Evolutionary conservation across 2,888 invertebrate species (phyloP), one percentile per base, ranked within the genome.

Genomic region (Asteroscopus sphinx): DNA sequence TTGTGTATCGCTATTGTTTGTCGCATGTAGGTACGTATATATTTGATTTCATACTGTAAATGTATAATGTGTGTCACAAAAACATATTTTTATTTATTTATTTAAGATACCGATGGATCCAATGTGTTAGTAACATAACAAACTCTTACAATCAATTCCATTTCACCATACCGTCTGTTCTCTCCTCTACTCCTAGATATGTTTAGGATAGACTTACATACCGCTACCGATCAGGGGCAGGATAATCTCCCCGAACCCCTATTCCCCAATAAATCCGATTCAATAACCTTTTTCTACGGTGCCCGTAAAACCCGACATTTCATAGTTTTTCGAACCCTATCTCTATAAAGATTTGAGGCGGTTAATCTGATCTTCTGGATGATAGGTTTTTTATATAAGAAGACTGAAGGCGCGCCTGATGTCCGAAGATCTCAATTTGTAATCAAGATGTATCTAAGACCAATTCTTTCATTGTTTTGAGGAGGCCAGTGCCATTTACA

Each of bases 281-380:
- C 79, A 79, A 80, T 80, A 77, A 80, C 72, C 71, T 74, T 76
- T n/a, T 35, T 60, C 67, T 37, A 72, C 62, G 69, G 70, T 42
- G 70, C 62, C 61, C 76, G 71, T 77, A 76, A 77, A 80, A 68
- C 62, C 68, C 63, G 63, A 67, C 70, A 74, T 76, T 59, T 78
- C 77, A 80, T 80, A 80, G 80, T 79, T 78, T 78, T 79, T 73
- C 68, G 72, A 70, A 65, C 73, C 73, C 66, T 66, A 72, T 69
- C 57, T 73, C 71, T 67, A 61, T 64, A 56, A 68, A 73, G 47
- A 64, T 61, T 63, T 51, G 25, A 16, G 52, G 60, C 48, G 61
- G 47, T 67, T 73, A 61, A 73, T 71, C 64, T 70, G 69, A 76
- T 72, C 69, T 72, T 41, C 44, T 28, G 59, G 60, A 57, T 52